Percentiles rank a stretch among this genome's conserved stretches.
phyloP scores from a whole-genome alignment of 2,797 vertebrate genomes.

The Thalassophryne amazonica region DNA sequence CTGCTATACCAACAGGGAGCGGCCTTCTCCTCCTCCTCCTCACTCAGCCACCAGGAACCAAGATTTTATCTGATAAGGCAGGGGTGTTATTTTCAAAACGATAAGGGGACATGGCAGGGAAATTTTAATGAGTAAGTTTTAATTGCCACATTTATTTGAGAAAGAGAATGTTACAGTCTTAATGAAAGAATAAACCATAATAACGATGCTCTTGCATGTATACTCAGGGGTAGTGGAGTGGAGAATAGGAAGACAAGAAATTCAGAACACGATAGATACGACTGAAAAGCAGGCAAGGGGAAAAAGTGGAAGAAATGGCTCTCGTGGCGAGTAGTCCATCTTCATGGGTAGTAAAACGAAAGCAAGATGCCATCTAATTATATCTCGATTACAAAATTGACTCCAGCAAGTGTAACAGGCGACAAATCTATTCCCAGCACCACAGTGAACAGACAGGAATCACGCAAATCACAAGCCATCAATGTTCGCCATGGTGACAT shows the following conservation, averaged over 20 bases:
- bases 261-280: not conserved
- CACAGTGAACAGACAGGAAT: slow-evolving; percentile 42
- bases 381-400: slow-evolving; percentile 68
- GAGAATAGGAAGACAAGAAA: not conserved
- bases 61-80: slow-evolving; percentile 15
- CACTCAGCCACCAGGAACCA: not conserved
- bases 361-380: slow-evolving; percentile 63
- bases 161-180: slow-evolving; percentile 19
- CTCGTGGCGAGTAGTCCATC: slow-evolving; percentile 6
- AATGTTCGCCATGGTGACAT: slow-evolving; percentile 57
- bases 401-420: slow-evolving; percentile 59
- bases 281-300: slow-evolving; percentile 24
- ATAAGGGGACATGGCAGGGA: slow-evolving; percentile 2
- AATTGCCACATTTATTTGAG: slow-evolving; percentile 50
- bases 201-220: slow-evolving; percentile 12
- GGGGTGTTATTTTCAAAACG: slow-evolving; percentile 1
- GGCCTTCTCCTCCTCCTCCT: slow-evolving; percentile 31
- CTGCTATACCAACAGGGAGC: slow-evolving; percentile 56
- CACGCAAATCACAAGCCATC: slow-evolving; percentile 69
- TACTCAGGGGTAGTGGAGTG: not conserved
- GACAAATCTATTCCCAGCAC: slow-evolving; percentile 63
- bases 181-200: slow-evolving; percentile 32
- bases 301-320: slow-evolving; percentile 17
- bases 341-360: slow-evolving; percentile 55
- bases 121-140: slow-evolving; percentile 42